Conservation (phyloP, 1,140 invertebrate genomes). For the Xylocopa sonorina region DNA sequence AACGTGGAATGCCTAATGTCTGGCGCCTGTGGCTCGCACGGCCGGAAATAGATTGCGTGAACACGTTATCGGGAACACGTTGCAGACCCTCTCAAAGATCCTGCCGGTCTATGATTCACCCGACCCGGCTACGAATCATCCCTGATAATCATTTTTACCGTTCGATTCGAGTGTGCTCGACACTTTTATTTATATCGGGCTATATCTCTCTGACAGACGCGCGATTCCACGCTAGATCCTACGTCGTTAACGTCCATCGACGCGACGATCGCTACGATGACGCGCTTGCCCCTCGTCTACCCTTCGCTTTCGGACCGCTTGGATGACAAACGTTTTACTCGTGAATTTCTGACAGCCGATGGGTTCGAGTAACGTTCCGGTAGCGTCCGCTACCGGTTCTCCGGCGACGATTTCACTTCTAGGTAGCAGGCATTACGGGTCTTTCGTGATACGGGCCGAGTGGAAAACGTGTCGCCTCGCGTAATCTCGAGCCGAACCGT, state of each 20-base stretch:
- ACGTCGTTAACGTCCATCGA: neutral
- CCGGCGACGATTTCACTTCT: no score
- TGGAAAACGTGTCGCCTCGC: constrained; percentile 11
- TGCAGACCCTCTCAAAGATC: constrained; percentile 33
- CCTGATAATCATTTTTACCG: neutral
- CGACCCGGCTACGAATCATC: neutral
- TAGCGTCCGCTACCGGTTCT: no score
- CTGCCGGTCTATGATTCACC: constrained; percentile 1
- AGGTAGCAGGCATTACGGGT: neutral
- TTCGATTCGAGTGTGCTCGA: neutral
- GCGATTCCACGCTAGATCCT: no score
- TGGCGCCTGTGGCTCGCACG: constrained; percentile 55
- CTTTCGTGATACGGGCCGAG: neutral
- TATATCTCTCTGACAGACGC: no score
- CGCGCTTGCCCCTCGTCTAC: no score
- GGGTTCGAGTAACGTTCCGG: no score
- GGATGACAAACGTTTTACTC: no score
- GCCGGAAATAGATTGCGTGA: constrained; percentile 58
- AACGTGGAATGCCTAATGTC: constrained; percentile 58
- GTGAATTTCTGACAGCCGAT: no score
- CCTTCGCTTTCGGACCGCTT: no score
- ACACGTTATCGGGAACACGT: constrained; percentile 51
- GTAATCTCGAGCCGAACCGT: constrained; percentile 18
- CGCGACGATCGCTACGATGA: no score
- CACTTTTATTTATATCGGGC: no score